phyloP scores from a whole-genome alignment of 2,797 vertebrate species.

The Mormyrops boulengeri region DNA sequence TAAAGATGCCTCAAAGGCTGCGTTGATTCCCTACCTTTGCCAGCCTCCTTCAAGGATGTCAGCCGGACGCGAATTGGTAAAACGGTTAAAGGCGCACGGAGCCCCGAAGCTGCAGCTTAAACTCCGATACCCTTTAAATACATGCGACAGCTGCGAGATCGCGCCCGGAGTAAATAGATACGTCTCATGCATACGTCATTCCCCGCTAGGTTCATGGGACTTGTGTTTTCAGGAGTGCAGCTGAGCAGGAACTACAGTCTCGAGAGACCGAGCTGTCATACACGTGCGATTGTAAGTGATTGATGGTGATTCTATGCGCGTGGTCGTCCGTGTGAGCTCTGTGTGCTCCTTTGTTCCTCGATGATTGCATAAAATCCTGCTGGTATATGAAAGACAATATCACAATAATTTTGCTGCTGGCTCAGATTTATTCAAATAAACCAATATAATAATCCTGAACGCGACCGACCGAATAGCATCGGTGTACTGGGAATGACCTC shows the following conservation, averaged over 20 bases:
- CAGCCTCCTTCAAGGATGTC: neutral
- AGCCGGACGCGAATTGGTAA: neutral
- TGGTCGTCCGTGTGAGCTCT: no score
- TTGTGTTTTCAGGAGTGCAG: neutral
- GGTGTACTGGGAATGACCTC: neutral
- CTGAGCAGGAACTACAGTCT: constrained; percentile 1
- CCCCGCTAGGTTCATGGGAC: neutral
- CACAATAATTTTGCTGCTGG: neutral
- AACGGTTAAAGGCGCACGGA: neutral
- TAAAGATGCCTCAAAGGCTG: neutral
- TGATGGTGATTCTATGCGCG: neutral
- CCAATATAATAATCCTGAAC: neutral
- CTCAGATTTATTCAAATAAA: neutral
- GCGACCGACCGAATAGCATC: neutral
- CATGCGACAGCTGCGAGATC: neutral
- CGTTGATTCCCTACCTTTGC: constrained; percentile 5
- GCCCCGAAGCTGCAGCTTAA: neutral
- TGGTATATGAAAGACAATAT: neutral
- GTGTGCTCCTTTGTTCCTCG: neutral
- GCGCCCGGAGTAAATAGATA: neutral
- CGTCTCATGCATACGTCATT: constrained; percentile 10
- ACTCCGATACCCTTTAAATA: neutral
- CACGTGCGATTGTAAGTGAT: neutral
- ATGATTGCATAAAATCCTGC: neutral
- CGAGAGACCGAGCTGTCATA: neutral